Evolutionary conservation across 2,113 vertebrate genomes (phyloP), one percentile per base, ranked within the genome.

Genomic region (Pterocles burchelli): DNA sequence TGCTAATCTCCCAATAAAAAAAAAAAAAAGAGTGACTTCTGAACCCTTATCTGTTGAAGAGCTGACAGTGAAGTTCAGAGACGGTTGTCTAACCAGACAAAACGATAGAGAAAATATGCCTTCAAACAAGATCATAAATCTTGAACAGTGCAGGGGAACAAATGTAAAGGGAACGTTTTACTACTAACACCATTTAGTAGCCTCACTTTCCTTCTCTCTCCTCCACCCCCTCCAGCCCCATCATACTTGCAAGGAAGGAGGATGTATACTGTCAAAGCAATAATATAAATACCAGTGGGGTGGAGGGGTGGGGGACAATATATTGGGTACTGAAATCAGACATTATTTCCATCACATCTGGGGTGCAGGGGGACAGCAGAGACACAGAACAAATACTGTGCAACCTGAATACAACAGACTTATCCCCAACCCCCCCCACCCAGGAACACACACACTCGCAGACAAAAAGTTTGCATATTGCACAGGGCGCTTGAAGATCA

Each of bases 391-490:
- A 95, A 95, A 97, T 95, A 83, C 71, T 80, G 73, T 91, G 90
- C 88, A 97, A 97, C 97, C 95, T 96, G 96, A 97, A 96, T 93
- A 96, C 80, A 97, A 95, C 95, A 97, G 97, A 78, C 83, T 82
- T 54, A 46, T 16, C 3, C 85, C 41, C 49, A 82, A n/a, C n/a
- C 80, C 95, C 48, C 82, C 75, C 93, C 79, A 82, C 28, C 89
- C 95, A 88, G 63, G 97, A 72, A 93, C 54, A 78, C 79, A 96
- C 88, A 96, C 76, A 95, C 88, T 87, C 68, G 25, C 95, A 96
- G 89, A 97, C 66, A 95, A 98, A 99, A 99, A 99, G 99, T 99
- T 99, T 98, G 98, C 98, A 98, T 98, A 98, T 98, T 98, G 98
- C 98, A 98, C 97, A 98, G 97, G 98, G 98, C 95, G 95, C 98